Conservation (phyloP, 1,140 invertebrate species). For the Rhizoglyphus robini region DNA sequence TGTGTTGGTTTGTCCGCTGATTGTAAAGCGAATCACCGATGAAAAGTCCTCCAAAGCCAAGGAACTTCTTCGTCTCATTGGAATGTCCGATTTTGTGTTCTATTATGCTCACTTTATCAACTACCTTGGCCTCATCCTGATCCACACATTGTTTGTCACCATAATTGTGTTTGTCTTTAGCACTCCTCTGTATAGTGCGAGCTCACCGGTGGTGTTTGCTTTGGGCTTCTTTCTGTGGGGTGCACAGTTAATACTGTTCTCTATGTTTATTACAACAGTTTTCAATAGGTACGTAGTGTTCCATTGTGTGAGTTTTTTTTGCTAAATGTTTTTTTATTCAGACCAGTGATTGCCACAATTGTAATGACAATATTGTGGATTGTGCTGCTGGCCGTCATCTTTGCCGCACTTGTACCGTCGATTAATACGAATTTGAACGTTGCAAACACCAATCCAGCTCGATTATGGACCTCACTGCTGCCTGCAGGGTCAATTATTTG, state of each 20-base stretch:
- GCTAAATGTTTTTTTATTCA: not conserved
- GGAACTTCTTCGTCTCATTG: constrained; percentile 19
- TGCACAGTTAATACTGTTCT: not conserved
- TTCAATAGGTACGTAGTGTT: no score
- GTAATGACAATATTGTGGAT: not conserved
- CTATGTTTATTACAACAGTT: not conserved
- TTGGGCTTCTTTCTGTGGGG: not conserved
- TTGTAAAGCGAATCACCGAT: constrained; percentile 18
- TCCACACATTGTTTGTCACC: not conserved
- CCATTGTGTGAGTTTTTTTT: no score
- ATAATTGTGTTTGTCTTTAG: not conserved
- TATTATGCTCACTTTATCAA: not conserved
- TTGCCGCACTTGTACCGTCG: no score
- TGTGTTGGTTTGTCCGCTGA: not conserved
- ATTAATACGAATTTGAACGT: no score
- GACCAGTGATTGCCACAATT: not conserved
- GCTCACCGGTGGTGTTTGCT: not conserved
- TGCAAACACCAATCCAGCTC: no score
- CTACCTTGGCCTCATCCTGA: not conserved
- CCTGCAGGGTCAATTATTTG: not conserved
- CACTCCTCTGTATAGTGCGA: not conserved
- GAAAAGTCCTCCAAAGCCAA: constrained; percentile 9
- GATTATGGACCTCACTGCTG: no score
- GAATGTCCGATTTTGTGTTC: constrained; percentile 19
- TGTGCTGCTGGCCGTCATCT: no score